Evolutionary conservation across 2,888 invertebrate species (phyloP), one percentile per base, ranked within the genome.

Genomic region (Leptopterna dolabrata): DNA sequence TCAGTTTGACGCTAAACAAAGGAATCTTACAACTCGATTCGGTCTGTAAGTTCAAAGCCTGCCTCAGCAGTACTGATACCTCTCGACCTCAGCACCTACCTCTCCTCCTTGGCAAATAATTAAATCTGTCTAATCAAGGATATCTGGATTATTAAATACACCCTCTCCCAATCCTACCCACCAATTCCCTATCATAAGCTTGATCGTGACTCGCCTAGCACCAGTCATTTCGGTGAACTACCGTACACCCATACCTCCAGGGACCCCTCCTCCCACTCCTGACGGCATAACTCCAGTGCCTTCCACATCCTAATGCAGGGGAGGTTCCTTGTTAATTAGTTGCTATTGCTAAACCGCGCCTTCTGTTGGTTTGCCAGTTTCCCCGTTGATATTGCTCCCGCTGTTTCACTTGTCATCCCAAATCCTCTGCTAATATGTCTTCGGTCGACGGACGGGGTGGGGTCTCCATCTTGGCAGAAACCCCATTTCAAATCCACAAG

Each of bases 51-150:
- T n/a, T n/a, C n/a, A n/a, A n/a, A n/a, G n/a, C 19, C 55, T 19
- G 2, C 36, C 36, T 36, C 36, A 36, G 7, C 7, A 7, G 36
- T 27, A 0, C 41, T 30, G 41, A 76, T 76, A 45, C 43, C 45
- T n/a, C 43, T 41, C 41, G 4, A 43, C 2, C 76, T n/a, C 73
- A 36, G 11, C 73, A 14, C 30, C 27, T 45, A 45, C 45, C 14
- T 7, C 24, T 24, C 41, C 78, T 16, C 24, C 7, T 7, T 36
- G 36, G 4, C 36, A 43, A 45, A 78, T 78, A 78, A 78, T 78
- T 43, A 78, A 78, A 78, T 78, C 78, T 78, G 78, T n/a, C 78
- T 78, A 41, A 78, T 78, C 78, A 78, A 78, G 47, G 78, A 45
- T 78, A 43, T 78, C 78, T 78, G 78, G 43, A 78, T 78, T 78